Conservation (phyloP, 2,888 invertebrate species). For the Oscheius sp. region DNA sequence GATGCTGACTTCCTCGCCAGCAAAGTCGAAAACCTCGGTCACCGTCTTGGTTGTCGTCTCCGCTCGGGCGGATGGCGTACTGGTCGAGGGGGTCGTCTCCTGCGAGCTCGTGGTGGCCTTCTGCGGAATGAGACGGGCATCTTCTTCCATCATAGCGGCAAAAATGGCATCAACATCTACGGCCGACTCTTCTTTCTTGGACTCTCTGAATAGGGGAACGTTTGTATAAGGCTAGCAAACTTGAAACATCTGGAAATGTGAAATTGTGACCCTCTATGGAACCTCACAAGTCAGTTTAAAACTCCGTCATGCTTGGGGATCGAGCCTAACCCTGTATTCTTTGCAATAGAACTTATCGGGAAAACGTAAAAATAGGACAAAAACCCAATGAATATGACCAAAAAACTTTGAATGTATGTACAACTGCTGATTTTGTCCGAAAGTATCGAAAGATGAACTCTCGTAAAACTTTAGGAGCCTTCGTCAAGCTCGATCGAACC, state of each 20-base stretch:
- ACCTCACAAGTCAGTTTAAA: too few relatives aligned
- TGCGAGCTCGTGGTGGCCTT: not conserved
- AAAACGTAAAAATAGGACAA: too few relatives aligned
- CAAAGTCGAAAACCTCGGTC: constrained; percentile 82
- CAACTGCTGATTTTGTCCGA: constrained; percentile 8
- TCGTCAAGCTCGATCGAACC: too few relatives aligned
- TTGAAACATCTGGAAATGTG: too few relatives aligned
- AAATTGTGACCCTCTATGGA: too few relatives aligned
- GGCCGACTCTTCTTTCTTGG: not conserved
- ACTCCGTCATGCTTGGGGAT: too few relatives aligned
- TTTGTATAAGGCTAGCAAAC: too few relatives aligned
- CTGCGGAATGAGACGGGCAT: constrained; percentile 1
- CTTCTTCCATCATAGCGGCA: constrained; percentile 31
- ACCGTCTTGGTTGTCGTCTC: constrained; percentile 2
- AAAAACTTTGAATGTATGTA: not conserved
- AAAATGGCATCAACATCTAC: constrained; percentile 39
- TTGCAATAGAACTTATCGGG: too few relatives aligned
- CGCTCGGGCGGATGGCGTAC: not conserved
- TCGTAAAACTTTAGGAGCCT: too few relatives aligned
- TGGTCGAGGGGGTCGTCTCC: not conserved
- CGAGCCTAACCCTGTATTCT: too few relatives aligned
- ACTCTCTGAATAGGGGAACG: not conserved
- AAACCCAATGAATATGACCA: not conserved
- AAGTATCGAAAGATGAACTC: too few relatives aligned
- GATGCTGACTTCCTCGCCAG: constrained; percentile 84